Evolutionary conservation across 2,888 invertebrate genomes (phyloP).

Genomic region (Drosophila mettleri): DNA sequence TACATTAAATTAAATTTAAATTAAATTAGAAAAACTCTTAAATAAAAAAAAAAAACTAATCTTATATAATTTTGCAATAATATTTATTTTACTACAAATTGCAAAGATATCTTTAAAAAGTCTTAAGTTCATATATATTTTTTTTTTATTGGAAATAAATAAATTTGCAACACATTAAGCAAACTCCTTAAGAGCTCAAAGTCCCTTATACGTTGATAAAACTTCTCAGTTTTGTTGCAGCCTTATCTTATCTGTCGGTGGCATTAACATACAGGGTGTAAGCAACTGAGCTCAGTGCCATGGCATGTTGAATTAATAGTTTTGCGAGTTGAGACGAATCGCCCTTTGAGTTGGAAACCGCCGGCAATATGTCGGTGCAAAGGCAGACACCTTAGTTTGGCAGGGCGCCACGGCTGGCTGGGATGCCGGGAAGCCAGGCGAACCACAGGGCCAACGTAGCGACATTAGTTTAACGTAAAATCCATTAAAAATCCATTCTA

Average conservation of each 20-base stretch:
- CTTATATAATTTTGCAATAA: no score
- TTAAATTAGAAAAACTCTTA: no score
- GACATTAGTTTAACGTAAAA: slow-evolving; percentile 73
- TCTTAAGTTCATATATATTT: no score
- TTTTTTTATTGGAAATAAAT: no score
- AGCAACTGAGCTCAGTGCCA: slow-evolving; percentile 9
- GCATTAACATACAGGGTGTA: not conserved
- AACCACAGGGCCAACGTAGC: slow-evolving; percentile 40
- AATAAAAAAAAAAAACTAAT: no score
- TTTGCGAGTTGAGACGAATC: slow-evolving; percentile 84
- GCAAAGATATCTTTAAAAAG: no score
- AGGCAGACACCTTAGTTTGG: slow-evolving; percentile 19
- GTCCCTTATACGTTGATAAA: not conserved
- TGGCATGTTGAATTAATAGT: slow-evolving; percentile 81
- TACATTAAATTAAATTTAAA: no score
- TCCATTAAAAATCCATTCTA: slow-evolving; percentile 80
- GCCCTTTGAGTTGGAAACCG: slow-evolving; percentile 79
- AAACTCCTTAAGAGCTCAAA: not conserved
- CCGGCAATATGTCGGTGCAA: slow-evolving; percentile 81
- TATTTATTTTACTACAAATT: no score
- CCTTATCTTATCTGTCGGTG: not conserved
- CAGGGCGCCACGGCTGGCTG: slow-evolving; percentile 3
- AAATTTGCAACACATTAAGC: not conserved
- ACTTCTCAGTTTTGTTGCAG: not conserved
- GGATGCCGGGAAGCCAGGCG: no score